Conservation (phyloP, 2,113 vertebrate species). For the Buteo buteo region DNA sequence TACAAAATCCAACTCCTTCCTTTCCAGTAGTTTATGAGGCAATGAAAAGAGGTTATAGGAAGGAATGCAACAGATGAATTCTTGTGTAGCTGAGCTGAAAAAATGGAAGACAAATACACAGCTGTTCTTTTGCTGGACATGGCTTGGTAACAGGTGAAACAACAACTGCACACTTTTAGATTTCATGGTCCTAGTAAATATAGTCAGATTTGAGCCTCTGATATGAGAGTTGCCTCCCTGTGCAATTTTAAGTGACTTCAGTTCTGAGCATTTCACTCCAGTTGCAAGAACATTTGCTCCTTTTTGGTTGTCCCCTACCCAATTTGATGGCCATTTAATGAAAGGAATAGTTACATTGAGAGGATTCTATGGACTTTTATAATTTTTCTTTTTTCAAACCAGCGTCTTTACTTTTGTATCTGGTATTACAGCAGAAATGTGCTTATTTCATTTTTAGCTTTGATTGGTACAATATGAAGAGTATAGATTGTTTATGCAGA, state of each 20-base stretch:
- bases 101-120: neutral
- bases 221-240: neutral
- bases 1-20: neutral
- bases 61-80: neutral
- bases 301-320: neutral
- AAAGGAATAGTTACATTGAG: neutral
- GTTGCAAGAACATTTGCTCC: neutral
- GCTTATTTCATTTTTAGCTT: neutral
- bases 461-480: neutral
- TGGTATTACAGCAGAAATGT: neutral
- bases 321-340: neutral
- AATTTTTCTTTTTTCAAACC: neutral
- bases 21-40: neutral
- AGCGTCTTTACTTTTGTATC: neutral
- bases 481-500: neutral
- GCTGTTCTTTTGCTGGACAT: conserved; percentile 7
- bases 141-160: conserved; percentile 24
- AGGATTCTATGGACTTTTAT: neutral
- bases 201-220: neutral
- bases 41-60: neutral
- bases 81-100: neutral
- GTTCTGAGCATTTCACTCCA: neutral
- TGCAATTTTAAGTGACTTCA: neutral
- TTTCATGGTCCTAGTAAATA: neutral
- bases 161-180: neutral